Evolutionary conservation across 2,113 vertebrate species (phyloP), one percentile per base, ranked within the genome.

Genomic region (Actenoides lindsayi): DNA sequence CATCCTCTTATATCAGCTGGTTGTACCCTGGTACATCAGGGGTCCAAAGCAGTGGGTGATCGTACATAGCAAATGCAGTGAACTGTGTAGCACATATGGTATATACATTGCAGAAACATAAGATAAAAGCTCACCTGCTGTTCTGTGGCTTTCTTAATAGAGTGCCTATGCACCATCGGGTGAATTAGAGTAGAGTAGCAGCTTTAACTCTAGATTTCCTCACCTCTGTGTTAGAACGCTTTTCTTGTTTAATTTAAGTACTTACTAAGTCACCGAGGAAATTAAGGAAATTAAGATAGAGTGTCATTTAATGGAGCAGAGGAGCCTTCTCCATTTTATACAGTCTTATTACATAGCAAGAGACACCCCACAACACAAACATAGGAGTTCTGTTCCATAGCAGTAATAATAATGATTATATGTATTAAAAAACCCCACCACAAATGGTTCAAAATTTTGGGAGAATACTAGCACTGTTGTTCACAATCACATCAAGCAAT

Each of bases 71-170:
- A 19, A 10, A 65, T n/a, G 97, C 95, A 96, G 57, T 96, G 95
- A 97, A 65, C 80, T 96, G 62, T 92, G 92, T 74, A 97, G 57
- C 93, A 96, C 96, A 97, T 94, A 84, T 82, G 79, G 91, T 82
- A 97, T 82, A 95, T 89, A 27, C 85, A 95, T 90, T 90, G 93
- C 89, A 91, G 76, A 37, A 96, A 96, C 92, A 65, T 63, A 90
- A 97, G 93, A 98, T 93, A 96, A 96, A 97, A 97, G 89, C 87
- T 97, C 90, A 87, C 97, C 96, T 91, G 93, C 97, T 97, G 97
- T 75, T 96, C 95, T 93, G 97, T 77, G 96, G 44, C 92, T 96
- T 96, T 71, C 96, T 96, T 96, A 96, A 97, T 97, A 92, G 95
- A 97, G 93, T 96, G 86, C 64, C 84, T 96, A 28, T 65, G 90